These are phyloP conservation scores for Boloria euphrosyne DNA, from an alignment of 2,888 invertebrate genomes.

Conservation along the genomic window DNA sequence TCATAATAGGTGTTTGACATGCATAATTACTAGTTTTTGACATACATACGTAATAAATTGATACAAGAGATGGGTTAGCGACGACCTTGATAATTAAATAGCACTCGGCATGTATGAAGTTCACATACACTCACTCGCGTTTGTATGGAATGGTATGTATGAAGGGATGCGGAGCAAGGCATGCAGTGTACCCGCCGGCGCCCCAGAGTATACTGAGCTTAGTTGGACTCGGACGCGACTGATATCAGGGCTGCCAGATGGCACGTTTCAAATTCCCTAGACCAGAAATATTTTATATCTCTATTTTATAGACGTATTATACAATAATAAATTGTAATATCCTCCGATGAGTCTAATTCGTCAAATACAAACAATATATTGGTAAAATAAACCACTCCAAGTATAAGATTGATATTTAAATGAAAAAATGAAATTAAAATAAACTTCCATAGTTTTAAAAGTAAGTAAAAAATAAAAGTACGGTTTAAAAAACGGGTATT, in stretches of 20 bases:
- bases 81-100: slow-evolving; percentile 52
- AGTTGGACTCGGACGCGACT: slow-evolving; percentile 51
- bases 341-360: too few species aligned
- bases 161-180: slow-evolving; percentile 39
- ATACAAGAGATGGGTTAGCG: slow-evolving; percentile 69
- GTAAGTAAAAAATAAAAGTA: too few species aligned
- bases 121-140: slow-evolving; percentile 71
- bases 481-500: too few species aligned
- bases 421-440: too few species aligned
- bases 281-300: neutral
- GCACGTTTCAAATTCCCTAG: slow-evolving; percentile 24
- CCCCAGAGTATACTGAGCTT: slow-evolving; percentile 65
- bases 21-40: slow-evolving; percentile 31
- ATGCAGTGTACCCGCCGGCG: slow-evolving; percentile 52
- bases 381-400: too few species aligned
- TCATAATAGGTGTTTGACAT: slow-evolving; percentile 26
- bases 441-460: too few species aligned
- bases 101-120: slow-evolving; percentile 51
- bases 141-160: slow-evolving; percentile 48
- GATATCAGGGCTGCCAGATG: slow-evolving; percentile 60
- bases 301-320: neutral
- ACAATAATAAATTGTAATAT: neutral
- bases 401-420: too few species aligned
- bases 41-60: slow-evolving; percentile 61
- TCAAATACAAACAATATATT: too few species aligned